Percentiles rank a stretch among this genome's conserved stretches.
These are phyloP conservation scores for Phalacrocorax aristotelis DNA, from an alignment of 2,113 vertebrate species.

Conservation along the genomic window DNA sequence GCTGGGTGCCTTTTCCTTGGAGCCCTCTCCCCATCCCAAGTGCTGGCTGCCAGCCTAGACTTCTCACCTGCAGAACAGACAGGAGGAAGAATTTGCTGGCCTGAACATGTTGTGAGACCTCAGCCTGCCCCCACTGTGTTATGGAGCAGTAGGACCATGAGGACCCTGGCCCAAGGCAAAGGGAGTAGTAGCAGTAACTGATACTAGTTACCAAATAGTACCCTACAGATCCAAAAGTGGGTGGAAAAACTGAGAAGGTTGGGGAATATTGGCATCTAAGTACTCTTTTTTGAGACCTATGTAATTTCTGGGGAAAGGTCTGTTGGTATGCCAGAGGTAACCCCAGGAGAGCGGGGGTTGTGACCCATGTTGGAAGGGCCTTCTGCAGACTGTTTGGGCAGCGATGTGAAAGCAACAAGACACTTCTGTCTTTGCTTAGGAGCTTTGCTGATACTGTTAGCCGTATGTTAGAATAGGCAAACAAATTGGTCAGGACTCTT, in stretches of 20 bases:
- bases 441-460: neutral
- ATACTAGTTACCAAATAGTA: neutral
- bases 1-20: neutral
- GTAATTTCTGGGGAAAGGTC: neutral
- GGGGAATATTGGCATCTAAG: neutral
- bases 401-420: neutral
- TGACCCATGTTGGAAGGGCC: neutral
- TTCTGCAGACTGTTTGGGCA: neutral
- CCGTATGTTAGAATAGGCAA: neutral
- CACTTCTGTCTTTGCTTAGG: neutral
- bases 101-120: neutral
- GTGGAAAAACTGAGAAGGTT: neutral
- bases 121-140: neutral
- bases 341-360: neutral
- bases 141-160: fast-evolving
- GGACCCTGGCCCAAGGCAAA: neutral
- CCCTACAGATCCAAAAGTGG: neutral
- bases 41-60: slow-evolving; percentile 19
- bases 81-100: neutral
- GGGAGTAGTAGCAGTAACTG: neutral
- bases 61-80: slow-evolving; percentile 23
- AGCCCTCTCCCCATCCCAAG: neutral
- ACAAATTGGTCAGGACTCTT: neutral
- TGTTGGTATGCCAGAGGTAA: neutral
- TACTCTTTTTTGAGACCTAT: neutral